Percentiles rank a stretch among this genome's conserved stretches.
phyloP scores from a whole-genome alignment of 2,888 invertebrate genomes.

The Ctenicera cuprea region DNA sequence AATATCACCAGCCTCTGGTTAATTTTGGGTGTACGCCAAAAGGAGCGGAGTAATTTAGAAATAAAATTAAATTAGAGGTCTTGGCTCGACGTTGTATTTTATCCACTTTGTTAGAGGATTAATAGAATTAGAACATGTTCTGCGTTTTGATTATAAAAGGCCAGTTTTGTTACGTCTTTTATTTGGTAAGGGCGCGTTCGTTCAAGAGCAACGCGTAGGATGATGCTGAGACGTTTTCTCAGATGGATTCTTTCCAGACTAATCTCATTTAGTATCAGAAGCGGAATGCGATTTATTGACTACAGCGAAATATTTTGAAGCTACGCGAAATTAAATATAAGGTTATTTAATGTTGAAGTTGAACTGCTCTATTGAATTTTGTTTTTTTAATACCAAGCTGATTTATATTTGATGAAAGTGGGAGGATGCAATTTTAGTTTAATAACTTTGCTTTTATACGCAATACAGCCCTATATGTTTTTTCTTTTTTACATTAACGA shows the following conservation, averaged over 20 bases:
- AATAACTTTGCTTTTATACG: no score
- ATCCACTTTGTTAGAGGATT: slow-evolving; percentile 37
- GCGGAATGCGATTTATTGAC: slow-evolving; percentile 10
- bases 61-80: slow-evolving; percentile 42
- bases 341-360: slow-evolving; percentile 11
- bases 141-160: slow-evolving; percentile 19
- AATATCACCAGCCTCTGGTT: slow-evolving; percentile 1
- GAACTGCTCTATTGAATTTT: not conserved
- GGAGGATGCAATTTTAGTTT: no score
- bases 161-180: not conserved
- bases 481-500: no score
- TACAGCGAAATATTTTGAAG: slow-evolving; percentile 9
- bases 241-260: not conserved
- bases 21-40: slow-evolving; percentile 13
- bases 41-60: slow-evolving; percentile 28
- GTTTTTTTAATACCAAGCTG: not conserved
- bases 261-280: slow-evolving; percentile 13
- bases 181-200: not conserved
- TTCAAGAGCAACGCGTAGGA: not conserved
- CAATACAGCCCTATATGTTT: no score
- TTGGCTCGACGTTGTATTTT: slow-evolving; percentile 36
- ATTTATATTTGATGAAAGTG: no score
- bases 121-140: slow-evolving; percentile 41
- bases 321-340: not conserved
- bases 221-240: not conserved